Evolutionary conservation across 2,113 vertebrate species (phyloP).

Genomic region (Microtus ochrogaster): DNA sequence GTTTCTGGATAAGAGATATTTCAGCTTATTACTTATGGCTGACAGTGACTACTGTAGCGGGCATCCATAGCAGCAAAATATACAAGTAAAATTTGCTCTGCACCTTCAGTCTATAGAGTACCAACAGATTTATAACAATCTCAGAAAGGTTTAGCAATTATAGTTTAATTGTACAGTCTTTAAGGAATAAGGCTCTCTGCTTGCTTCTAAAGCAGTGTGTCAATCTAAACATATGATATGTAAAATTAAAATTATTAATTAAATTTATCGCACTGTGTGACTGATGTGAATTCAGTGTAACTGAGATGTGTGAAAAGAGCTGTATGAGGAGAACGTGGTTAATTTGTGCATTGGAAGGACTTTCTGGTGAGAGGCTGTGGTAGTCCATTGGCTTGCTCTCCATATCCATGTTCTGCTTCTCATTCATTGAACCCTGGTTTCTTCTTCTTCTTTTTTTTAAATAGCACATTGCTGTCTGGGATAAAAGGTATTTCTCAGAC

Average conservation of each 20-base stretch:
- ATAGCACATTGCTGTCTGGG: neutral
- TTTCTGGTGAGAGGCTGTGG: neutral
- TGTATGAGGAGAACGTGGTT: neutral
- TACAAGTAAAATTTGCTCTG: neutral
- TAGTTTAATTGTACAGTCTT: slow-evolving; percentile 48
- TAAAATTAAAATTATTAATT: slow-evolving; percentile 40
- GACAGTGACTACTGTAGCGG: neutral
- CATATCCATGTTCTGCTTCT: neutral
- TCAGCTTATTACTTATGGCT: neutral
- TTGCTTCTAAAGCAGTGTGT: slow-evolving; percentile 64
- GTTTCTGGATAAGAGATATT: neutral
- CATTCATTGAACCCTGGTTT: neutral
- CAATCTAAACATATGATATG: slow-evolving; percentile 56
- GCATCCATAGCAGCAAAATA: neutral
- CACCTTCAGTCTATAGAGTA: neutral
- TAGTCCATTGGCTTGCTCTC: neutral
- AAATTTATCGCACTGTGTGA: neutral
- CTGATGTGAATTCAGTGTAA: neutral
- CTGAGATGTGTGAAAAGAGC: neutral
- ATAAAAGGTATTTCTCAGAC: neutral
- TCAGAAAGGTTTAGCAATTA: slow-evolving; percentile 59
- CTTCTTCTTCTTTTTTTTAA: neutral
- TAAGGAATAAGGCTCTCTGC: slow-evolving; percentile 65
- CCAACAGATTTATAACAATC: neutral
- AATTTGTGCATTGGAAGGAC: neutral